These are phyloP conservation scores for Spatula versicolor DNA, from an alignment of 2,797 vertebrate species.

Conservation along the genomic window DNA sequence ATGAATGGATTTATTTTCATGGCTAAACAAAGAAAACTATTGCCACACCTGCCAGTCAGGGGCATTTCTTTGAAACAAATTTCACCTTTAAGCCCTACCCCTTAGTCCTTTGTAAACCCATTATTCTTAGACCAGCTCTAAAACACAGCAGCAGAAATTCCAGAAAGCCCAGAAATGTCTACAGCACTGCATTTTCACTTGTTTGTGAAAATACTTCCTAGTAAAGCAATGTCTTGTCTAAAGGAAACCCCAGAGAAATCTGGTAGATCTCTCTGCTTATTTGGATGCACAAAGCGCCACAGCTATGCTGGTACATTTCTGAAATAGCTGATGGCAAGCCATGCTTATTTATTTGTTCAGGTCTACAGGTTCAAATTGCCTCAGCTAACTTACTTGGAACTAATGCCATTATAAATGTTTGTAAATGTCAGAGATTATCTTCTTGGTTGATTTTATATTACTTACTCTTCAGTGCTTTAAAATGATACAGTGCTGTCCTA, in stretches of 20 bases:
- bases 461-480: conserved; percentile 27
- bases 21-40: not conserved
- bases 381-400: conserved; percentile 54
- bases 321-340: conserved; percentile 2
- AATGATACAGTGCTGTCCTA: not conserved
- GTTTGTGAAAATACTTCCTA: not conserved
- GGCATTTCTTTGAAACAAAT: not conserved
- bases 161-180: not conserved
- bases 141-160: not conserved
- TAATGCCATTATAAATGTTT: conserved; percentile 65
- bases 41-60: not conserved
- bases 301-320: not conserved
- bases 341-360: conserved; percentile 42
- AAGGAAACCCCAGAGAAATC: not conserved
- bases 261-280: not conserved
- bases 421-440: conserved; percentile 60
- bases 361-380: conserved; percentile 44
- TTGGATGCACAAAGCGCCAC: conserved; percentile 3
- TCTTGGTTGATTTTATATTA: conserved; percentile 49
- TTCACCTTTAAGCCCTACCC: not conserved
- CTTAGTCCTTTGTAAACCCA: not conserved
- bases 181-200: not conserved
- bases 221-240: not conserved
- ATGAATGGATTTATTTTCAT: rapidly evolving
- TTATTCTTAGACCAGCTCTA: not conserved